Percentiles rank a stretch among this genome's conserved stretches.
These are phyloP conservation scores for Cossypha dichroa DNA, from an alignment of 2,797 vertebrate species.

Conservation along the genomic window DNA sequence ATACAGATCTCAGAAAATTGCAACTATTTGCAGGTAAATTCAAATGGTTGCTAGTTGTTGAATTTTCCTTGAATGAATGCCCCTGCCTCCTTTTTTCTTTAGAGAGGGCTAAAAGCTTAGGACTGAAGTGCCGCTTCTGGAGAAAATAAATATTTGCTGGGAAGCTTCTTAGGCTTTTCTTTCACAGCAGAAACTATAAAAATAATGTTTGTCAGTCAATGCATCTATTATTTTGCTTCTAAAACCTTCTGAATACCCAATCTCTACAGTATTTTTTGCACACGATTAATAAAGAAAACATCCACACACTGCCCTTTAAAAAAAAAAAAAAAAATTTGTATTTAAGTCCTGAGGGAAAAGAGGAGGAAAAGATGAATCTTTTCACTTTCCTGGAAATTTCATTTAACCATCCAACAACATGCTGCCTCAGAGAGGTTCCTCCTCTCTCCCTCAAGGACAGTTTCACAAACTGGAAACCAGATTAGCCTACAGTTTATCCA, in stretches of 20 bases:
- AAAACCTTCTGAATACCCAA: neutral
- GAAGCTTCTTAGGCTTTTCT: neutral
- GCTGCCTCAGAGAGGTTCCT: neutral
- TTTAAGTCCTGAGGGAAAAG: neutral
- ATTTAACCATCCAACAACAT: neutral
- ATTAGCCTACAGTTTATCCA: neutral
- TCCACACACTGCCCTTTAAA: neutral
- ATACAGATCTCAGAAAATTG: neutral
- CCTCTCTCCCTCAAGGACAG: neutral
- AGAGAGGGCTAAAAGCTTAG: neutral
- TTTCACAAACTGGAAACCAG: neutral
- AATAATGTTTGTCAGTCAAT: neutral
- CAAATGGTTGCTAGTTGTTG: neutral
- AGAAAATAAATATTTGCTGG: neutral
- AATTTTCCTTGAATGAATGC: neutral
- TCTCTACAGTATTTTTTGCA: neutral
- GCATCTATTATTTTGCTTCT: neutral
- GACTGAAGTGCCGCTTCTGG: neutral
- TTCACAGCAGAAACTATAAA: neutral
- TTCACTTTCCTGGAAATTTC: neutral
- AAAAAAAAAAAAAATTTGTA: neutral
- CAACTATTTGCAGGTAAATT: neutral
- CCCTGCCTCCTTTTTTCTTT: neutral
- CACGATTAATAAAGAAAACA: constrained; percentile 13
- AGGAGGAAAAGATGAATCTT: neutral